Evolutionary conservation across 1,140 invertebrate species (phyloP), one percentile per base, ranked within the genome.

Genomic region (Drosophila varians): DNA sequence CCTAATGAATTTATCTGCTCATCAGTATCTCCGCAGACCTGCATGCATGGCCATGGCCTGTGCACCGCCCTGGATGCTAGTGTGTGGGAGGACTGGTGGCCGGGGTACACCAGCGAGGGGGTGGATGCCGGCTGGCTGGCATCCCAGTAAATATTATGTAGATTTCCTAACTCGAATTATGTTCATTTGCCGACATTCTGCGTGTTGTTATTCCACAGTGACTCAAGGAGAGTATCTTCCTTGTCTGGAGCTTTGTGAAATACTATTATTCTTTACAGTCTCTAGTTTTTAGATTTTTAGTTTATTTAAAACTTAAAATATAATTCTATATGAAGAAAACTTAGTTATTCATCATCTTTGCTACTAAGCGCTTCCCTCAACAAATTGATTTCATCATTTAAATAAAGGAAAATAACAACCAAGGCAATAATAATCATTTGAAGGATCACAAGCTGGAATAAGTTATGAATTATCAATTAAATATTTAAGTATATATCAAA

Each of bases 1-100:
- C 79, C 76, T 90, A 90, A 90, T 90, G 88, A 90, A 90, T 90
- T 90, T 90, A 90, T 90, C 82, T 90, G 82, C 84, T 90, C 87
- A 89, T 89, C 87, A 89, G 87, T 71, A 74, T 69, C 87, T 76
- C 77, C 48, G 61, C 58, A 60, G 77, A 72, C 66, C 56, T 74
- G 55, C 60, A 60, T 66, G 72, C 73, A 48, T 73, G 77, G 65
- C 57, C 56, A 53, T 71, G 55, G 65, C 49, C 48, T 42, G 55
- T 86, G 56, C 64, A 53, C 47, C 69, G 36, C 49, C 34, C 28
- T 6, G 60, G 14, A 26, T 47, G 12, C 16, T 11, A 40, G 11
- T 40, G 36, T 4, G 6, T 21, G 19, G 52, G 16, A 21, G 11
- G 49, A 38, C 58, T 47, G 26, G 19, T 42, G 51, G 23, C 25